These are phyloP conservation scores for Ahaetulla prasina DNA, from an alignment of 2,113 vertebrate genomes.

Conservation along the genomic window DNA sequence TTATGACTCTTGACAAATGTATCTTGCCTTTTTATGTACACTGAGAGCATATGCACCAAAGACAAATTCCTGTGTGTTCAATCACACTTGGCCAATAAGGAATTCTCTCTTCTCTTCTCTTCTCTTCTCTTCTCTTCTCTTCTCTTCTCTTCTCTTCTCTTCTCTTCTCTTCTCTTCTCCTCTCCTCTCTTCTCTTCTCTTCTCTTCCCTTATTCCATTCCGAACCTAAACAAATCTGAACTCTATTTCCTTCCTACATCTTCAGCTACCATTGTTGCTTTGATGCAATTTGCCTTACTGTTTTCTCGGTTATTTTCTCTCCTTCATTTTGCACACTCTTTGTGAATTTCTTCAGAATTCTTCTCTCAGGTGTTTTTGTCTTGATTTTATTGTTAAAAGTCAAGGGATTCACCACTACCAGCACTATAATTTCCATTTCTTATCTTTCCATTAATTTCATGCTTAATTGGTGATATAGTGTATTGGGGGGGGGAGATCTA, in stretches of 20 bases:
- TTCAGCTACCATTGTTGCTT: not conserved
- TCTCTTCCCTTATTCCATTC: too few relatives aligned
- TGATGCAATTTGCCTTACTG: not conserved
- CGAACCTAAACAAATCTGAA: not conserved
- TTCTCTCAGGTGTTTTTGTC: not conserved
- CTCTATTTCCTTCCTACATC: not conserved
- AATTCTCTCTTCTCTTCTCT: too few relatives aligned
- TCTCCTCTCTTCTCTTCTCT: too few relatives aligned
- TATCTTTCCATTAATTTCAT: not conserved
- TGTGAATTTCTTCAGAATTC: not conserved
- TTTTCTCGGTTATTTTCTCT: not conserved
- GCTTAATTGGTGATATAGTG: not conserved
- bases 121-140: too few relatives aligned
- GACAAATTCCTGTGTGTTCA: too few relatives aligned
- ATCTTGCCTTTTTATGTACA: too few relatives aligned
- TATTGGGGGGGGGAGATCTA: not conserved
- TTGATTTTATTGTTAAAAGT: not conserved
- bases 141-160: too few relatives aligned
- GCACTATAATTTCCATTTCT: not conserved
- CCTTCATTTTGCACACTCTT: not conserved
- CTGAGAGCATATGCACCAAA: too few relatives aligned
- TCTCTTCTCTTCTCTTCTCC: too few relatives aligned
- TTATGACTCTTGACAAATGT: too few relatives aligned
- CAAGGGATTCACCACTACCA: not conserved
- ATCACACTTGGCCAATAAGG: too few relatives aligned